These are phyloP conservation scores for Pavo muticus DNA, from an alignment of 2,113 vertebrate genomes.

Conservation along the genomic window DNA sequence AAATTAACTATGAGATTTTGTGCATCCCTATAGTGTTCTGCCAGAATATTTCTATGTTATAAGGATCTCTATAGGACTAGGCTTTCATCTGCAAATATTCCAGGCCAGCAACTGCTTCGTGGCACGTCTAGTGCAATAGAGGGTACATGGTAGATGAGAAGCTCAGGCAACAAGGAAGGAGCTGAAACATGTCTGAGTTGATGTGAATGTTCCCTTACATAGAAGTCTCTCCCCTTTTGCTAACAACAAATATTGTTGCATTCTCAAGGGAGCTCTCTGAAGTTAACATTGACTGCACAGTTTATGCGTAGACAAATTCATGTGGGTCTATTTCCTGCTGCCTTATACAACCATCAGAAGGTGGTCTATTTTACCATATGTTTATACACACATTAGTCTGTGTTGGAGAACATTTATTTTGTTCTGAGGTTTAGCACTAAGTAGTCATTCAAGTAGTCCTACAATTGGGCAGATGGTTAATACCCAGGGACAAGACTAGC, in stretches of 20 bases:
- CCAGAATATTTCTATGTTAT: rapidly evolving
- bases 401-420: neutral
- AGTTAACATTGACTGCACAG: neutral
- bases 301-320: neutral
- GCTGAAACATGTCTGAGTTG: neutral
- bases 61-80: neutral
- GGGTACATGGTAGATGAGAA: neutral
- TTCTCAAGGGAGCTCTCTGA: neutral
- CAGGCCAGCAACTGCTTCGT: neutral
- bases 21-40: neutral
- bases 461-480: constrained; percentile 20
- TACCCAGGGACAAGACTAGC: constrained; percentile 12
- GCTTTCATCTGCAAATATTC: neutral
- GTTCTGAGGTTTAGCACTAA: neutral
- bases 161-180: neutral
- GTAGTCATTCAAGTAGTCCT: constrained; percentile 7
- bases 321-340: neutral
- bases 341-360: neutral
- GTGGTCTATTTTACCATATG: neutral
- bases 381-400: rapidly evolving
- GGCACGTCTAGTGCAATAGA: neutral
- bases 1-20: neutral
- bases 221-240: neutral
- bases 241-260: neutral
- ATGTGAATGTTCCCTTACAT: neutral